Evolutionary conservation across 2,888 invertebrate genomes (phyloP).

Genomic region (Hybos culiciformis): DNA sequence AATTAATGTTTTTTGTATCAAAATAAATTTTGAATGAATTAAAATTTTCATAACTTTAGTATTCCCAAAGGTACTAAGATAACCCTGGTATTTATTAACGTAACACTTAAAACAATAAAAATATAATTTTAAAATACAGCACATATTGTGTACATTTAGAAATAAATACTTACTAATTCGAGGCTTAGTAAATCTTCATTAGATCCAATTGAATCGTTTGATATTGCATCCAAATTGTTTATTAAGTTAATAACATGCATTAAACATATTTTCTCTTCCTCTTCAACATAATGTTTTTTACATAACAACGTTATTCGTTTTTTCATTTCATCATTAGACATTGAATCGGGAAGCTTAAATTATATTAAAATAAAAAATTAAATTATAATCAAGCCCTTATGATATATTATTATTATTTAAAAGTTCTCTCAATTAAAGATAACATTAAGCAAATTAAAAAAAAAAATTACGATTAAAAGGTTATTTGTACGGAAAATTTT

Average conservation of each 20-base stretch:
- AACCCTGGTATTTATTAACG: too few relatives aligned
- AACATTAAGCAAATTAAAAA: too few relatives aligned
- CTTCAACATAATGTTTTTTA: conserved; percentile 26
- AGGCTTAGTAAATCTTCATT: conserved; percentile 45
- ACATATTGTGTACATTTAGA: too few relatives aligned
- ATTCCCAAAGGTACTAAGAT: too few relatives aligned
- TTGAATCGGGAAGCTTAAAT: conserved; percentile 19
- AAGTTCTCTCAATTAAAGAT: not conserved
- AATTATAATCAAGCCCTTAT: not conserved
- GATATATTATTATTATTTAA: not conserved
- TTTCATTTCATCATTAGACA: conserved; percentile 26
- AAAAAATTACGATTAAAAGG: not conserved
- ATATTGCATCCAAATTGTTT: conserved; percentile 44
- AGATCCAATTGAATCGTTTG: conserved; percentile 29
- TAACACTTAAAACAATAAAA: too few relatives aligned
- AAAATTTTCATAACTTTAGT: too few relatives aligned
- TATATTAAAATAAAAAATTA: conserved; percentile 5
- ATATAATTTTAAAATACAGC: too few relatives aligned
- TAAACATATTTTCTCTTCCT: conserved; percentile 46
- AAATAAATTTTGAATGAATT: too few relatives aligned
- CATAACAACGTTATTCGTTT: conserved; percentile 22
- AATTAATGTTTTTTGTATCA: too few relatives aligned
- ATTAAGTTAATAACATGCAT: conserved; percentile 48
- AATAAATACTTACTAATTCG: conserved; percentile 27
- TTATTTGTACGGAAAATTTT: too few relatives aligned